A percentile compares a stretch with the other conserved stretches of the same genome.
Conservation (phyloP, 2,888 invertebrate genomes). For the Osmoderma eremita region DNA sequence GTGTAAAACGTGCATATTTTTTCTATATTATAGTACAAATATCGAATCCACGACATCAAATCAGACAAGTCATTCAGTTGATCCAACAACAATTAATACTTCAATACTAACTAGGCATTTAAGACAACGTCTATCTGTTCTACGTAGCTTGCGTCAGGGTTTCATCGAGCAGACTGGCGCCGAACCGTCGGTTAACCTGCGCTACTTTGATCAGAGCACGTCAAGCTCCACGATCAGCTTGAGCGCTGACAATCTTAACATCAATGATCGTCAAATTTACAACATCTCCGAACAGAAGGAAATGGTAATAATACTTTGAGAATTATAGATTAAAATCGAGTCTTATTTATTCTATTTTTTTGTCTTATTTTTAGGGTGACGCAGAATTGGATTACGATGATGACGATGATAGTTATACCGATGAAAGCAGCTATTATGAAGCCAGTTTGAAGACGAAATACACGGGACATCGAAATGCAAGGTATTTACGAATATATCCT, state of each 20-base stretch:
- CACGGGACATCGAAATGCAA: slow-evolving; percentile 82
- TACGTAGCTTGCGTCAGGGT: slow-evolving; percentile 66
- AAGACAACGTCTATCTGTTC: slow-evolving; percentile 59
- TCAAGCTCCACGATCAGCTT: slow-evolving; percentile 70
- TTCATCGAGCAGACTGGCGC: slow-evolving; percentile 67
- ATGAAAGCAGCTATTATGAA: slow-evolving; percentile 56
- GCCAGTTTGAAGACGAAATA: slow-evolving; percentile 74
- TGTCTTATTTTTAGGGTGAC: slow-evolving; percentile 46
- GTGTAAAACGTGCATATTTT: slow-evolving; percentile 41
- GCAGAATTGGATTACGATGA: slow-evolving; percentile 59
- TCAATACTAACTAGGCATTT: slow-evolving; percentile 57
- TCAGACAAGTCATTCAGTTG: slow-evolving; percentile 47
- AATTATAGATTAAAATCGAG: neutral
- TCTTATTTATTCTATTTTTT: neutral
- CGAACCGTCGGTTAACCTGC: slow-evolving; percentile 71
- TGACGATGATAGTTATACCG: slow-evolving; percentile 49
- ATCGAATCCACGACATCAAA: slow-evolving; percentile 41
- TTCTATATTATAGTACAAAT: slow-evolving; percentile 42
- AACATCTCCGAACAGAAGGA: slow-evolving; percentile 32
- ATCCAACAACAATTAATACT: slow-evolving; percentile 52
- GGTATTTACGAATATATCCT: slow-evolving; percentile 64
- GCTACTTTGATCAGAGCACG: slow-evolving; percentile 72
- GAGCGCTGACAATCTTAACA: slow-evolving; percentile 61
- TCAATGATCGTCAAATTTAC: slow-evolving; percentile 19
- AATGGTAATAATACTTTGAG: slow-evolving; percentile 28